Evolutionary conservation across 2,888 invertebrate species (phyloP), one percentile per base, ranked within the genome.

Genomic region (Calameuta idolon): DNA sequence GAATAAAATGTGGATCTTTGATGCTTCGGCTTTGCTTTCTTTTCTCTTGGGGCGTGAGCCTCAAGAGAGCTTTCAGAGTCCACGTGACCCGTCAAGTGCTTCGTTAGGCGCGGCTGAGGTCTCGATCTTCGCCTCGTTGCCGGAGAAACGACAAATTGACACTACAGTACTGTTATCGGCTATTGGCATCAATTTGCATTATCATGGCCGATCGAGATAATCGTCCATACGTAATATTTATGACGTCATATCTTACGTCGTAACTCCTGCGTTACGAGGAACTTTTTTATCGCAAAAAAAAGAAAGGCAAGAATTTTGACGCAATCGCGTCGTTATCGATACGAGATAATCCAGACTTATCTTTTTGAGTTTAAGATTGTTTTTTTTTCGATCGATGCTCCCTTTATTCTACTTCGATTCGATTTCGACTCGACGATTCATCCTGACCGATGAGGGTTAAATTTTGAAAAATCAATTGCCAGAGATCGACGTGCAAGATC

Each of bases 1-100:
- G 86, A 83, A 85, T 87, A 85, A 88, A 88, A 87, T 86, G 85
- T 84, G 79, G 76, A 73, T 75, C 74, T 78, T 71, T 74, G 55
- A 55, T 55, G 23, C 23, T 23, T 55, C 2, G 55, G 55, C 9
- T 55, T 55, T 55, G 23, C 5, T 55, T 55, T 55, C 9, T 55
- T 55, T 55, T 55, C 55, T 55, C 23, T 55, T 55, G 55, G 23
- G 9, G 2, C 23, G 15, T 2, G 0, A 3, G 33, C 11, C 55
- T 23, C 23, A 2, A 9, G 55, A 55, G 55, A 23, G 2, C 55
- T 23, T 55, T 55, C 23, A 55, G 5, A 55, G 23, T 23, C 23
- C 55, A 55, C 55, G 55, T 55, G 23, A 55, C 55, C 9, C 55
- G 55, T 55, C 23, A 55, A 55, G 23, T 55, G 55, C 55, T 55